phyloP scores from a whole-genome alignment of 2,113 vertebrate genomes.

The Onychostoma macrolepis region DNA sequence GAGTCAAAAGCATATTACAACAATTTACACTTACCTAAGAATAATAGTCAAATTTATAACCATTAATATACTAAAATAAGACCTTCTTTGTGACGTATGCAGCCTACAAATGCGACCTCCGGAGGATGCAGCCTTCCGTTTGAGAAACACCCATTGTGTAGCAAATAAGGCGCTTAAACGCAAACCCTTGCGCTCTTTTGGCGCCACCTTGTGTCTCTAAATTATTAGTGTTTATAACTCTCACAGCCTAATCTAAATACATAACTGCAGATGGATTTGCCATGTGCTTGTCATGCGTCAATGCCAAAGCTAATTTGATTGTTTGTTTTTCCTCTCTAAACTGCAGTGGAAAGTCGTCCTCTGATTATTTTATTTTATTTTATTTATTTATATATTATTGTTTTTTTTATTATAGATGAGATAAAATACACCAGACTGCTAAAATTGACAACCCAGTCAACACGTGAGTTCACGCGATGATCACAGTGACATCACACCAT shows the following conservation, averaged over 20 bases:
- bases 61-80: no score
- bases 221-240: background rate
- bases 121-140: no score
- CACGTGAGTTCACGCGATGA: no score
- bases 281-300: background rate
- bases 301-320: background rate
- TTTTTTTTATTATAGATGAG: background rate
- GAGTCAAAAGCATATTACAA: no score
- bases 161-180: no score
- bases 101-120: no score
- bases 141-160: no score
- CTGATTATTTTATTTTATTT: background rate
- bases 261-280: background rate
- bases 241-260: background rate
- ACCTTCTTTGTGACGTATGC: no score
- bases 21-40: no score
- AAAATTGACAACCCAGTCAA: background rate
- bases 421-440: background rate
- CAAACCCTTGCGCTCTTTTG: background rate
- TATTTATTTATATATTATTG: no score
- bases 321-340: background rate
- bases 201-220: background rate
- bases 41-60: no score
- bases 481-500: no score
- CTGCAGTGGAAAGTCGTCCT: background rate